Conservation (phyloP, 2,113 vertebrate species). For the Chiloscyllium plagiosum region DNA sequence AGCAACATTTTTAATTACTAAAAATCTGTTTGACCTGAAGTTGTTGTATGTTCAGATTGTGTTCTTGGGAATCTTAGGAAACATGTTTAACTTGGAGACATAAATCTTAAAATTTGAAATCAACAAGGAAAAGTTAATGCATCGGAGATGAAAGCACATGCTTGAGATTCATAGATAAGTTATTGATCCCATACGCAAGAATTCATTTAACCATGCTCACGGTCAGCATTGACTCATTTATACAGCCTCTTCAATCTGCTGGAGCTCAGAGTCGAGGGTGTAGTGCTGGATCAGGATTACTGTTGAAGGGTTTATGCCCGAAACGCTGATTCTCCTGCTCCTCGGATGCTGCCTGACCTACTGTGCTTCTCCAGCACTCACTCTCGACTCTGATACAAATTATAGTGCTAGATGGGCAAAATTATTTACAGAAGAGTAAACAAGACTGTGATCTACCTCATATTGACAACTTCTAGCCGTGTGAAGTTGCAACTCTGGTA, state of each 20-base stretch:
- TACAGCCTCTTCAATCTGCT: background rate
- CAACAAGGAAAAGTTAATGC: background rate
- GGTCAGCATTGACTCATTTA: background rate
- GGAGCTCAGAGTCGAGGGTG: too few relatives aligned
- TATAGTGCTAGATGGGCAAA: background rate
- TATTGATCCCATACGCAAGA: background rate
- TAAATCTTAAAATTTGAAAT: background rate
- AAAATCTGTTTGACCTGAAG: background rate
- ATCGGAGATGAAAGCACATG: background rate
- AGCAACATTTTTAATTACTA: too few relatives aligned
- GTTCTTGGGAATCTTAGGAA: background rate
- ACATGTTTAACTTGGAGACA: background rate
- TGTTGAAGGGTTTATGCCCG: too few relatives aligned
- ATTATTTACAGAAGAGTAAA: background rate
- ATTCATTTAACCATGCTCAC: background rate
- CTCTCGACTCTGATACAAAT: background rate
- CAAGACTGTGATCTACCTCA: conserved; percentile 62
- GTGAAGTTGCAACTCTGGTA: conserved; percentile 73
- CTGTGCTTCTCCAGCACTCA: too few relatives aligned
- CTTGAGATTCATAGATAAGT: too few relatives aligned
- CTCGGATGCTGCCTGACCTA: too few relatives aligned
- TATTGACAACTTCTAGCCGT: conserved; percentile 87
- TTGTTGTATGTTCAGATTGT: too few relatives aligned
- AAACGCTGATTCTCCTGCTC: too few relatives aligned
- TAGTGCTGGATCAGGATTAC: too few relatives aligned